phyloP scores from a whole-genome alignment of 2,888 invertebrate genomes.

The Vesta saturnalis region DNA sequence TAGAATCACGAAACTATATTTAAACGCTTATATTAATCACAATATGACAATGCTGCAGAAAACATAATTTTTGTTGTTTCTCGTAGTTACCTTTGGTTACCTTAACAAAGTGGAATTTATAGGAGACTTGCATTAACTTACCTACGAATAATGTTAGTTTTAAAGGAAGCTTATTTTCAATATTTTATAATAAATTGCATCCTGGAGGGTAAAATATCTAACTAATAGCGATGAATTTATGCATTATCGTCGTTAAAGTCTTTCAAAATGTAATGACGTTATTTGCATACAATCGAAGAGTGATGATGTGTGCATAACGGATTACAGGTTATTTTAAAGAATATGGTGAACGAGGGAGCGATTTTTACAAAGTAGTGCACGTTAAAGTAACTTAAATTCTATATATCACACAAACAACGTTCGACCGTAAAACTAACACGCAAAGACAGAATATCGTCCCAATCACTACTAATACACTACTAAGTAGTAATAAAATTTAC shows the following conservation, averaged over 20 bases:
- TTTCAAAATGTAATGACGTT: constrained; percentile 28
- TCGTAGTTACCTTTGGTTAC: too few relatives aligned
- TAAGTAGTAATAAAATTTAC: constrained; percentile 60
- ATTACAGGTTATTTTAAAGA: constrained; percentile 41
- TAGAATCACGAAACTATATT: too few relatives aligned
- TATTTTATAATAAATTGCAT: not conserved
- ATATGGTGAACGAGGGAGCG: constrained; percentile 42
- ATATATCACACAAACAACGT: constrained; percentile 40
- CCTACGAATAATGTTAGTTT: not conserved
- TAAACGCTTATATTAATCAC: too few relatives aligned
- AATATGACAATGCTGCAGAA: too few relatives aligned
- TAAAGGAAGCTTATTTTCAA: not conserved
- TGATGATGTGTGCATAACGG: constrained; percentile 45
- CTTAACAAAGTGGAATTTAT: too few relatives aligned
- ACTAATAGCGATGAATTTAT: not conserved
- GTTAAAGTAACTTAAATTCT: constrained; percentile 22
- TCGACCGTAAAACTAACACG: constrained; percentile 27
- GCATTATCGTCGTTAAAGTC: constrained; percentile 14
- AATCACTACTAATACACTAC: constrained; percentile 59
- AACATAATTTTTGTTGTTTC: too few relatives aligned
- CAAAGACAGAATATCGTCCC: constrained; percentile 42
- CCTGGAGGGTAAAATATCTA: not conserved
- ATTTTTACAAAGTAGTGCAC: constrained; percentile 40
- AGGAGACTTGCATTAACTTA: not conserved
- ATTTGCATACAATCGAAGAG: constrained; percentile 49